Evolutionary conservation across 2,888 invertebrate species (phyloP).

Genomic region (Saturnia japonica): DNA sequence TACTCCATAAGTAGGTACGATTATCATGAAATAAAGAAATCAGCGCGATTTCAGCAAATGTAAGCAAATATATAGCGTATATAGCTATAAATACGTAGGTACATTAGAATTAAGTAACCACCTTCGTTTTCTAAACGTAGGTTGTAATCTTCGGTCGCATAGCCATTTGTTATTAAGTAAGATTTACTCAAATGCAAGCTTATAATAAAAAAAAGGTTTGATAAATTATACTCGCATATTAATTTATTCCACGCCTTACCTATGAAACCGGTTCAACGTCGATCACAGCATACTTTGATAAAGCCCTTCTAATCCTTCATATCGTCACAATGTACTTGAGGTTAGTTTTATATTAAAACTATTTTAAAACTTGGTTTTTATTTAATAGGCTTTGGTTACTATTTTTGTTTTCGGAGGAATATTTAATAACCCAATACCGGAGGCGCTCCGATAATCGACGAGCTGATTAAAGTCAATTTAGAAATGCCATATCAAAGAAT

Average conservation of each 20-base stretch:
- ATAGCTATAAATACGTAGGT: too few species aligned
- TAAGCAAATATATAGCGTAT: too few species aligned
- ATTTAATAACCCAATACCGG: not conserved
- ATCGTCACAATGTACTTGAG: not conserved
- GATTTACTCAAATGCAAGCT: not conserved
- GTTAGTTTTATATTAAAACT: not conserved
- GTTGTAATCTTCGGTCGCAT: not conserved
- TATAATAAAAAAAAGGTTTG: not conserved
- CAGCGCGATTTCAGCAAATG: too few species aligned
- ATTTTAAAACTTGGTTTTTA: not conserved
- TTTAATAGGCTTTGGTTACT: not conserved
- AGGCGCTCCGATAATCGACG: not conserved
- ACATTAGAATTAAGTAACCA: too few species aligned
- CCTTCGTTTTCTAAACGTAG: not conserved
- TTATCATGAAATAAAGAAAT: too few species aligned
- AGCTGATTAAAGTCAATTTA: too few species aligned
- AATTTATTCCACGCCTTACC: not conserved
- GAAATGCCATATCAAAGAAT: too few species aligned
- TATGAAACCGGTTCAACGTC: not conserved
- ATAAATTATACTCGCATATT: constrained; percentile 1
- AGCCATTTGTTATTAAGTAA: not conserved
- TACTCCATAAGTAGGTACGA: too few species aligned
- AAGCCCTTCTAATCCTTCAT: constrained; percentile 8
- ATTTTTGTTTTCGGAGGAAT: not conserved
- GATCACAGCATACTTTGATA: not conserved